Evolutionary conservation across 2,113 vertebrate species (phyloP), one percentile per base, ranked within the genome.

Genomic region (Heterocephalus glaber): DNA sequence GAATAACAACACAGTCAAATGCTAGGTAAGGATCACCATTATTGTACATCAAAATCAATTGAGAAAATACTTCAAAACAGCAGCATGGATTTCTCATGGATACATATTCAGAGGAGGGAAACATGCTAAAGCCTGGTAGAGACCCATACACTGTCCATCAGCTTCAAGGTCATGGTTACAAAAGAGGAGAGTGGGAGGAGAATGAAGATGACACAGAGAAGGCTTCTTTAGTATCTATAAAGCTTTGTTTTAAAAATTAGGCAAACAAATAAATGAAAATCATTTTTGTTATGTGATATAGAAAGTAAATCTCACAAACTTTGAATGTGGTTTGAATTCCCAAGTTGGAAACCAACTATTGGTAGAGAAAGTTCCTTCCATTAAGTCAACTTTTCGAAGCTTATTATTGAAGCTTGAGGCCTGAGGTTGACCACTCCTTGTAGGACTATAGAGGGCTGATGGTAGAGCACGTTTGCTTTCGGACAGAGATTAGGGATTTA

Each of bases 121-220:
- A 30, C 20, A 9, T 33, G 30, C 11, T 2, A 49, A 58, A 61
- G 44, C 20, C 9, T 2, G 35, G 13, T 54, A 4, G 13, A 74
- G 26, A 66, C 22, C 19, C 7, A 20, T 14, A 12, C 0, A 72
- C 3, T 3, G 12, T 4, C 41, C 9, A 26, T 35, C 19, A 38
- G 60, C 22, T 38, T 52, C 35, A 17, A n/a, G 49, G 44, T 28
- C 7, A 49, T 0, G 13, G 26, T 5, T 2, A 0, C 24, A 90
- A 2, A 14, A 17, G 1, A 14, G 38, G 0, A 7, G 11, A 16
- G 0, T 13, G 17, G 24, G 56, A 41, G 24, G 58, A n/a, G 5
- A 20, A 47, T 63, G 54, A n/a, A 22, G 4, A 38, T 7, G 26
- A 81, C 72, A 22, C 49, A 13, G 22, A 61, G 61, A 5, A 10